A percentile compares a stretch with the other conserved stretches of the same genome.
Evolutionary conservation across 2,797 vertebrate genomes (phyloP).

Genomic region (Morelia viridis): DNA sequence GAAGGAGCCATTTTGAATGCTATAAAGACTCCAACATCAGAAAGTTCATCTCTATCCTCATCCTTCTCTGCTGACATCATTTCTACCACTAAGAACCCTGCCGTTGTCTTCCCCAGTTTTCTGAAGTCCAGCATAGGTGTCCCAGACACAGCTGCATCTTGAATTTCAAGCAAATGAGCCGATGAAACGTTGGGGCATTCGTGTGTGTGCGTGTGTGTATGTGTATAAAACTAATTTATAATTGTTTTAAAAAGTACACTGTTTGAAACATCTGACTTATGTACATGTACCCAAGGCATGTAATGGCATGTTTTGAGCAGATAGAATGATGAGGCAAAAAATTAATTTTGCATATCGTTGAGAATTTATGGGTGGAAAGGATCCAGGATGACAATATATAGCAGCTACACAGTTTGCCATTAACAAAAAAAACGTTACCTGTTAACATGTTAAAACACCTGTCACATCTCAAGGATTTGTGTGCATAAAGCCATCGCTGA

Average conservation of each 20-base stretch:
- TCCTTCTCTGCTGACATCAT: slow-evolving; percentile 71
- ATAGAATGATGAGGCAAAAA: neutral
- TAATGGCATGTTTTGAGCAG: neutral
- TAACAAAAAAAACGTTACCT: neutral
- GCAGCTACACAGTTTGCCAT: neutral
- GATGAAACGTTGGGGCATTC: slow-evolving; percentile 71
- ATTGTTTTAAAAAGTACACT: slow-evolving; percentile 56
- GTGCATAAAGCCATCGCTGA: slow-evolving; percentile 11
- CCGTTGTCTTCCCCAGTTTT: slow-evolving; percentile 71
- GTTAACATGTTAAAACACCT: neutral
- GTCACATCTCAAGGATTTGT: slow-evolving; percentile 5
- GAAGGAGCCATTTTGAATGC: slow-evolving; percentile 88
- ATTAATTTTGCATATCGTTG: neutral
- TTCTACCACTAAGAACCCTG: slow-evolving; percentile 72
- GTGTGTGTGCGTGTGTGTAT: slow-evolving; percentile 41
- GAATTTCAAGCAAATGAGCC: slow-evolving; percentile 69
- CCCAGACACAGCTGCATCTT: slow-evolving; percentile 78
- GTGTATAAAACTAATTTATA: slow-evolving; percentile 65
- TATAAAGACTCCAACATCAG: slow-evolving; percentile 75
- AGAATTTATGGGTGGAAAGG: neutral
- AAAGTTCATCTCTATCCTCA: slow-evolving; percentile 69
- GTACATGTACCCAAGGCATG: neutral
- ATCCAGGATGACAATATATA: neutral
- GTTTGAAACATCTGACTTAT: slow-evolving; percentile 59
- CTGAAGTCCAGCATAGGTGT: slow-evolving; percentile 74